A percentile compares a stretch with the other conserved stretches of the same genome.
Evolutionary conservation across 2,113 vertebrate genomes (phyloP).

Genomic region (Plotosus lineatus): DNA sequence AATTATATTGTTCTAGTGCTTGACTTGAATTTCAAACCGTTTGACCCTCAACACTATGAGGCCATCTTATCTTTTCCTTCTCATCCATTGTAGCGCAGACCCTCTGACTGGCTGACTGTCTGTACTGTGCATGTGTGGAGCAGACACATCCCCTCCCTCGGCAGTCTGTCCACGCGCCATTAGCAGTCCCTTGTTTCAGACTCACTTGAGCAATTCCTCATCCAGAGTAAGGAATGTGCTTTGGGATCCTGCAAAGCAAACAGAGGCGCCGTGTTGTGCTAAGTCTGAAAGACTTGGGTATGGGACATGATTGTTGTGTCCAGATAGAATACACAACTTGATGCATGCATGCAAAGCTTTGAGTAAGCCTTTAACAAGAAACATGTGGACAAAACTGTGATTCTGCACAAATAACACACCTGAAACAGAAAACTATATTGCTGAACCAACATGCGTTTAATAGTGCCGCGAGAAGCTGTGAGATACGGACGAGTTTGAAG

Average conservation of each 20-base stretch:
- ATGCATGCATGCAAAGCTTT: conserved; percentile 26
- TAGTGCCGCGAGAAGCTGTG: not conserved
- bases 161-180: conserved; percentile 43
- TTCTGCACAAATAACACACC: conserved; percentile 23
- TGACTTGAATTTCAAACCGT: conserved; percentile 21
- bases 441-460: conserved; percentile 24
- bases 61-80: conserved; percentile 15
- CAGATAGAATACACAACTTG: conserved; percentile 44
- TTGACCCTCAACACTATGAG: conserved; percentile 14
- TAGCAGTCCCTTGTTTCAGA: conserved; percentile 52
- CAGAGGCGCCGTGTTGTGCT: conserved; percentile 43
- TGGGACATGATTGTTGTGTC: conserved; percentile 20
- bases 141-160: conserved; percentile 30
- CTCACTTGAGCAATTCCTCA: conserved; percentile 47
- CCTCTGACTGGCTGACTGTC: not conserved
- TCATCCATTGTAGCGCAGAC: conserved; percentile 16
- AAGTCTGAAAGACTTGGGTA: conserved; percentile 19
- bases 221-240: conserved; percentile 50
- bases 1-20: conserved; percentile 19
- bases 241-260: conserved; percentile 47
- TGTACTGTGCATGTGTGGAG: conserved; percentile 15
- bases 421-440: conserved; percentile 5
- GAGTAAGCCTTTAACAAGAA: not conserved
- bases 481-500: conserved; percentile 18
- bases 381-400: conserved; percentile 30